A percentile compares a stretch with the other conserved stretches of the same genome.
phyloP scores from a whole-genome alignment of 1,140 invertebrate species.

The Prorops nasuta region DNA sequence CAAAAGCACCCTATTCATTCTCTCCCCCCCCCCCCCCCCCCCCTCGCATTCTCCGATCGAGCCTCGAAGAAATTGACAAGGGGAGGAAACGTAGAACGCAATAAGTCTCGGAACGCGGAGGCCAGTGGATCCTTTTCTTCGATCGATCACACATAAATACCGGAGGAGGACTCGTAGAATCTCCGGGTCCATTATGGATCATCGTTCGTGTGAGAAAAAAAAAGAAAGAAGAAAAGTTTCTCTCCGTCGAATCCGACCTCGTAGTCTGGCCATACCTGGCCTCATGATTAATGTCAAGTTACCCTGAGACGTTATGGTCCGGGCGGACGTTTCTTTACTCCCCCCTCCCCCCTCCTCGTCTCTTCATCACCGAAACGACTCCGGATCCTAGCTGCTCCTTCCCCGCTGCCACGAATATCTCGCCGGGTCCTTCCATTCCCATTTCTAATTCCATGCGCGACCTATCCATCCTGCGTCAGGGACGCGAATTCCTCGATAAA shows the following conservation, averaged over 20 bases:
- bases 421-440: no score
- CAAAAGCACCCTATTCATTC: no score
- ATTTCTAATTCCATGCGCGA: not conserved
- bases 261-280: constrained; percentile 35
- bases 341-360: not conserved
- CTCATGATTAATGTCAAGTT: constrained; percentile 45
- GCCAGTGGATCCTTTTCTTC: constrained; percentile 14
- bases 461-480: no score
- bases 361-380: not conserved
- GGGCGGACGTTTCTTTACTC: not conserved
- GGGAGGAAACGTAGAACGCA: no score
- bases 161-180: not conserved
- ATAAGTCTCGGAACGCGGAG: no score
- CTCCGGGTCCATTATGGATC: constrained; percentile 17
- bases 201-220: constrained; percentile 12
- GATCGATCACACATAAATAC: constrained; percentile 11
- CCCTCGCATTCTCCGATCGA: no score
- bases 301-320: constrained; percentile 31
- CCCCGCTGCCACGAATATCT: not conserved
- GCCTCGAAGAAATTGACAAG: no score
- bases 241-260: constrained; percentile 4
- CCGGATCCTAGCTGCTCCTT: not conserved
- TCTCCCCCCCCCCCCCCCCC: no score
- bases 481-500: no score
- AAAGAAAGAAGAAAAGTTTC: constrained; percentile 1